phyloP scores from a whole-genome alignment of 2,797 vertebrate species.

The Selene dorsalis region DNA sequence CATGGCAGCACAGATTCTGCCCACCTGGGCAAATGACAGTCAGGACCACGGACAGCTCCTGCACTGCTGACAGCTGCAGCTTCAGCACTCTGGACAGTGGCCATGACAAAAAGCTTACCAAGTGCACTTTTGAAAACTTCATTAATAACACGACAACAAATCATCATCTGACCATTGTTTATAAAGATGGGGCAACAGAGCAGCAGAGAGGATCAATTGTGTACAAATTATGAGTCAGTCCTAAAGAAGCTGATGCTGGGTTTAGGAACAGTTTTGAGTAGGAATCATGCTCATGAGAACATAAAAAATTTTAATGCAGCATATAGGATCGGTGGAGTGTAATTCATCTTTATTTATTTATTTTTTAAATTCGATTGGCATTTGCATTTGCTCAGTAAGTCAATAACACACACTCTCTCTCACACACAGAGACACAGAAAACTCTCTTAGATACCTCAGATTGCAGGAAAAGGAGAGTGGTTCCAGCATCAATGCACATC shows the following conservation, averaged over 20 bases:
- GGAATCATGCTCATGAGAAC: not conserved
- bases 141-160: conserved; percentile 28
- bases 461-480: not conserved
- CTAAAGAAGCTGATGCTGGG: not conserved
- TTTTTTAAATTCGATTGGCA: conserved; percentile 4
- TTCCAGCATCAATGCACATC: conserved; percentile 35
- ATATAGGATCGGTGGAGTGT: not conserved
- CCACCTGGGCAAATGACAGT: not conserved
- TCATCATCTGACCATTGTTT: conserved; percentile 29
- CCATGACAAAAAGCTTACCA: conserved; percentile 12
- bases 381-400: conserved; percentile 5
- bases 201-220: not conserved
- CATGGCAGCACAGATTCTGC: conserved; percentile 19
- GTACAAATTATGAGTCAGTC: conserved; percentile 2
- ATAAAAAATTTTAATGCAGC: conserved; percentile 1
- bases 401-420: not conserved
- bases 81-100: conserved; percentile 34
- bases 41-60: not conserved
- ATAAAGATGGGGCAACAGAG: conserved; percentile 5
- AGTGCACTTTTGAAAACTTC: conserved; percentile 7
- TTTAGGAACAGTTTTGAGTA: not conserved
- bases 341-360: conserved; percentile 6
- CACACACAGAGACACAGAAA: not conserved
- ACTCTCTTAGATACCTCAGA: not conserved
- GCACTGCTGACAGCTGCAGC: conserved; percentile 1